Evolutionary conservation across 2,888 invertebrate species (phyloP), one percentile per base, ranked within the genome.

Genomic region (Eupsilia transversa): DNA sequence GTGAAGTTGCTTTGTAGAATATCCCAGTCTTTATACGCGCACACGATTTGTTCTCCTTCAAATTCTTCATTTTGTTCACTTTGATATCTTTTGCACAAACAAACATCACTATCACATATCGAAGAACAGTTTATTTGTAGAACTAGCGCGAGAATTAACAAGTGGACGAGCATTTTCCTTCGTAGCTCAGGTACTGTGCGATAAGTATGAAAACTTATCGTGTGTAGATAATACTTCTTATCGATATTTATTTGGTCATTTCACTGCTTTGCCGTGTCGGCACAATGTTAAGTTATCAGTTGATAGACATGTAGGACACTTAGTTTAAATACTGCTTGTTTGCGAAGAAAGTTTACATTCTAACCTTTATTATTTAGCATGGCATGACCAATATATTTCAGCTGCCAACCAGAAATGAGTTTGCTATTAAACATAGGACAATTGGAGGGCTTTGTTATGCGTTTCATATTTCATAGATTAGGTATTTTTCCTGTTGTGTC

Each of bases 161-260:
- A 71, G 61, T 83, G 66, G 46, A 72, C 77, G 77, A 85, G 86
- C 92, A 92, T 93, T 86, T 86, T 91, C 72, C 68, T 70, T 30
- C 76, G 66, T 41, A 57, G 52, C 77, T 75, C 72, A 79, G 71
- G 83, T 86, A 88, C 81, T 87, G 83, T 69, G 68, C 69, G 80
- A 74, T 84, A 82, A 74, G 79, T 82, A 83, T 76, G 87, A 82
- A 87, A 84, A 84, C 80, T 92, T 94, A 94, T 94, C 94, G 89
- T 69, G 73, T 23, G 65, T 69, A 84, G 87, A 87, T 87, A 87
- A 73, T 73, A n/a, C n/a, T n/a, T 79, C 77, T 88, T 87, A 87
- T 87, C 88, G 90, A 92, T 91, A 90, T 84, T 87, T 89, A 89
- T 92, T 93, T 92, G 93, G 92, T 91, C 93, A 94, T 94, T 94